Percentiles rank a stretch among this genome's conserved stretches.
These are phyloP conservation scores for Aquatica leii DNA, from an alignment of 2,888 invertebrate genomes.

Conservation along the genomic window DNA sequence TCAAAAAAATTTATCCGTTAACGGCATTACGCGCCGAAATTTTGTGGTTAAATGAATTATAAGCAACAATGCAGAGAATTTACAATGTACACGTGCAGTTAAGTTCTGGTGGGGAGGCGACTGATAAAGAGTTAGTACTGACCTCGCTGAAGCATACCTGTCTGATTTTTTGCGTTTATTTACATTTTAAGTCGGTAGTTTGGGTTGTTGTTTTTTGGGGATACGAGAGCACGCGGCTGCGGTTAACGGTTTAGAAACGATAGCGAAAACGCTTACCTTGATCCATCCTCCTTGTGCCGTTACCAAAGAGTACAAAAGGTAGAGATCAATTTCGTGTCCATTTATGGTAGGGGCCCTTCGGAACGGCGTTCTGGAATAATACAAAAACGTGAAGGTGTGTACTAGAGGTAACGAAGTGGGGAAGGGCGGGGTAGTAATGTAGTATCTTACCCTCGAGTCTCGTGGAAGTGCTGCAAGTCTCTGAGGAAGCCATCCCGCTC, in stretches of 20 bases:
- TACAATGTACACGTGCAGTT: neutral
- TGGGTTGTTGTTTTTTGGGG: neutral
- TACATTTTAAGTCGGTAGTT: neutral
- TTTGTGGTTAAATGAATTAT: neutral
- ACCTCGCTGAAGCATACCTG: slow-evolving; percentile 1
- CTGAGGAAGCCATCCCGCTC: slow-evolving; percentile 83
- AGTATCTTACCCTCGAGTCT: slow-evolving; percentile 85
- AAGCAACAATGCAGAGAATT: too few relatives aligned
- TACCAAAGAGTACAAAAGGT: slow-evolving; percentile 89
- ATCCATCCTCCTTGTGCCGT: slow-evolving; percentile 93
- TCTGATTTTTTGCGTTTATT: neutral
- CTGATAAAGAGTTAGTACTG: slow-evolving; percentile 3
- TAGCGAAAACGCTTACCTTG: slow-evolving; percentile 79
- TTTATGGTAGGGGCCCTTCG: slow-evolving; percentile 78
- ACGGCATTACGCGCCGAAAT: slow-evolving; percentile 2
- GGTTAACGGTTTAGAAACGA: neutral
- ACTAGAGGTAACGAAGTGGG: slow-evolving; percentile 28
- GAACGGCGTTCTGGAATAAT: slow-evolving; percentile 66
- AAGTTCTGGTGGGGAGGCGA: slow-evolving; percentile 5
- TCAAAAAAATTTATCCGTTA: too few relatives aligned
- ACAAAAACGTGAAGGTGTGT: slow-evolving; percentile 27
- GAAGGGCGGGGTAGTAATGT: slow-evolving; percentile 17
- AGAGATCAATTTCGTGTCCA: slow-evolving; percentile 92
- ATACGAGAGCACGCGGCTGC: neutral
- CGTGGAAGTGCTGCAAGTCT: slow-evolving; percentile 90